These are phyloP conservation scores for Caiman crocodilus DNA, from an alignment of 2,797 vertebrate genomes.

Conservation along the genomic window DNA sequence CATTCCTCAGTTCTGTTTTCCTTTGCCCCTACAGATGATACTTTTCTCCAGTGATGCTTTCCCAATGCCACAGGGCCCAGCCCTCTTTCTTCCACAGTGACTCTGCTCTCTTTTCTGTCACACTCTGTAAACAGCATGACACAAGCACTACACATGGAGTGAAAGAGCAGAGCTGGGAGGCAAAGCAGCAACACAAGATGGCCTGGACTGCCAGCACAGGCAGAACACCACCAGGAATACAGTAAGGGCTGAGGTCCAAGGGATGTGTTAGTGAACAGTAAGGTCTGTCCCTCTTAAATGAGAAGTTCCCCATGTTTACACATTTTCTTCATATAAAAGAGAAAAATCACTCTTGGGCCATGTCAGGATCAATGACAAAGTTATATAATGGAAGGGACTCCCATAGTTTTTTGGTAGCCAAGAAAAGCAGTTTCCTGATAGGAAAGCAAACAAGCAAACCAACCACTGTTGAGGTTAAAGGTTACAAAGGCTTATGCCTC, in stretches of 20 bases:
- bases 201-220: rapidly evolving
- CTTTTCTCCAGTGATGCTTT: not conserved
- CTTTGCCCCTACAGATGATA: not conserved
- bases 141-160: rapidly evolving
- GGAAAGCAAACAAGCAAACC: not conserved
- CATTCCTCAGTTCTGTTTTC: not conserved
- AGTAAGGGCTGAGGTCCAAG: not conserved
- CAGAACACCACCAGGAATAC: rapidly evolving
- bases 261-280: rapidly evolving
- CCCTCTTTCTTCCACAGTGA: rapidly evolving
- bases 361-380: not conserved
- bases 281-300: not conserved
- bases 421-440: not conserved
- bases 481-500: constrained; percentile 35
- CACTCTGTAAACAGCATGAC: not conserved
- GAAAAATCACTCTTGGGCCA: not conserved
- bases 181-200: not conserved
- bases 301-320: not conserved
- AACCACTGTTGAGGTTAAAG: constrained; percentile 26
- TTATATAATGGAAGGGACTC: not conserved
- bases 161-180: not conserved
- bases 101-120: not conserved
- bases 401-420: not conserved
- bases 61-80: not conserved
- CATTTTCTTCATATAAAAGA: not conserved